Evolutionary conservation across 2,888 invertebrate genomes (phyloP).

Genomic region (Rosalia funebris): DNA sequence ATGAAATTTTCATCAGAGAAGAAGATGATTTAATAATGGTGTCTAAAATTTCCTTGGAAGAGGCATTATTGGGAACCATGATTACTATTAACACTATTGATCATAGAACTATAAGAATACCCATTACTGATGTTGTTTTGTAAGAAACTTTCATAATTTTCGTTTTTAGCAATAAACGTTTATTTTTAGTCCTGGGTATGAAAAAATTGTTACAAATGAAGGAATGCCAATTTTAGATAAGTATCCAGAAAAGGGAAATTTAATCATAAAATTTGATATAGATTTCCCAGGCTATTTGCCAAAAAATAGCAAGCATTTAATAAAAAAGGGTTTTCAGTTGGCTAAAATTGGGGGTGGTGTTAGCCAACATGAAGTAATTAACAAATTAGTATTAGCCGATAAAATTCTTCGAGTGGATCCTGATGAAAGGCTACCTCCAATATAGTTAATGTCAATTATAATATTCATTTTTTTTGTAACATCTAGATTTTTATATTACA

Average conservation of each 20-base stretch:
- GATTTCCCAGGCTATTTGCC: slow-evolving; percentile 69
- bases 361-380: slow-evolving; percentile 59
- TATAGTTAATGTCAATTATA: no score
- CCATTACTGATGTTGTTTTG: slow-evolving; percentile 78
- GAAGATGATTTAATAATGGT: slow-evolving; percentile 75
- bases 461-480: no score
- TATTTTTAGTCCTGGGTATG: slow-evolving; percentile 69
- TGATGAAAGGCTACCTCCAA: slow-evolving; percentile 58
- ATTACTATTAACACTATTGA: slow-evolving; percentile 77
- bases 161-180: slow-evolving; percentile 10
- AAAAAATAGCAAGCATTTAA: slow-evolving; percentile 62
- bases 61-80: slow-evolving; percentile 77
- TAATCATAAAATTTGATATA: slow-evolving; percentile 75
- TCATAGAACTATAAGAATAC: slow-evolving; percentile 73
- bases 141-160: slow-evolving; percentile 51
- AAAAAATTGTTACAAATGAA: slow-evolving; percentile 76
- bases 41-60: slow-evolving; percentile 71
- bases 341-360: slow-evolving; percentile 58
- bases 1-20: slow-evolving; percentile 73
- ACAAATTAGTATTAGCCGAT: slow-evolving; percentile 62
- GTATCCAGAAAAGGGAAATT: slow-evolving; percentile 72
- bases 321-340: slow-evolving; percentile 59
- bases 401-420: slow-evolving; percentile 62
- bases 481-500: no score
- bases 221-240: slow-evolving; percentile 77